phyloP scores from a whole-genome alignment of 2,113 vertebrate species.

The Lutjanus erythropterus region DNA sequence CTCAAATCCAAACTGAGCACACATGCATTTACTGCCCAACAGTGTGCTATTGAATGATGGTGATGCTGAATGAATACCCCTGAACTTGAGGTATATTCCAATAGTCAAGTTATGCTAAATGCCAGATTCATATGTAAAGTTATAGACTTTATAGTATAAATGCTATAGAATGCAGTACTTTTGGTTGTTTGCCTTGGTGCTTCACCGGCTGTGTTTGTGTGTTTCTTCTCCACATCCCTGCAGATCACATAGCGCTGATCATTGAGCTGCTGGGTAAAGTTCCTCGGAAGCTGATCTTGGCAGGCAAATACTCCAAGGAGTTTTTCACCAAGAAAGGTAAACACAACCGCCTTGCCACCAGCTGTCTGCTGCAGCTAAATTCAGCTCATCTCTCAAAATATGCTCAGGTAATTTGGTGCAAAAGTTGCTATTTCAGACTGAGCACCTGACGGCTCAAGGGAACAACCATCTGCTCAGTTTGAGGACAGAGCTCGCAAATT shows the following conservation, averaged over 20 bases:
- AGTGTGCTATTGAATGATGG: too few species aligned
- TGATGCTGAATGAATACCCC: too few species aligned
- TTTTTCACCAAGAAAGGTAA: slow-evolving; percentile 99
- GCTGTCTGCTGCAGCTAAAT: slow-evolving; percentile 28
- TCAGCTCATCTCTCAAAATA: slow-evolving; percentile 21
- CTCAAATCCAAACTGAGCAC: too few species aligned
- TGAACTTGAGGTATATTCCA: neutral
- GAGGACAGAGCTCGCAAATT: slow-evolving; percentile 22
- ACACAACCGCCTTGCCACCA: slow-evolving; percentile 9
- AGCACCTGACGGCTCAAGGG: slow-evolving; percentile 33
- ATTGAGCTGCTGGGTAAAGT: slow-evolving; percentile 98
- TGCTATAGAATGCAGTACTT: neutral
- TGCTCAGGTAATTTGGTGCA: slow-evolving; percentile 17
- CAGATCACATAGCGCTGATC: slow-evolving; percentile 98
- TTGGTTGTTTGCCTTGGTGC: neutral
- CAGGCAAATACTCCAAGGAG: slow-evolving; percentile 98
- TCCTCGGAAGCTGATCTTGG: slow-evolving; percentile 94
- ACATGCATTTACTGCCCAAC: too few species aligned
- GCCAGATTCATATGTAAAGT: neutral
- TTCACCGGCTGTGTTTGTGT: slow-evolving; percentile 50
- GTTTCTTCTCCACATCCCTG: slow-evolving; percentile 19
- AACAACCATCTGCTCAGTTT: slow-evolving; percentile 49
- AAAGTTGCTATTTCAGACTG: slow-evolving; percentile 36
- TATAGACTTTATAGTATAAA: neutral
- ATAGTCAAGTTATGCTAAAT: neutral